Conservation (phyloP, 2,888 invertebrate species). For the Pherbina coryleti region DNA sequence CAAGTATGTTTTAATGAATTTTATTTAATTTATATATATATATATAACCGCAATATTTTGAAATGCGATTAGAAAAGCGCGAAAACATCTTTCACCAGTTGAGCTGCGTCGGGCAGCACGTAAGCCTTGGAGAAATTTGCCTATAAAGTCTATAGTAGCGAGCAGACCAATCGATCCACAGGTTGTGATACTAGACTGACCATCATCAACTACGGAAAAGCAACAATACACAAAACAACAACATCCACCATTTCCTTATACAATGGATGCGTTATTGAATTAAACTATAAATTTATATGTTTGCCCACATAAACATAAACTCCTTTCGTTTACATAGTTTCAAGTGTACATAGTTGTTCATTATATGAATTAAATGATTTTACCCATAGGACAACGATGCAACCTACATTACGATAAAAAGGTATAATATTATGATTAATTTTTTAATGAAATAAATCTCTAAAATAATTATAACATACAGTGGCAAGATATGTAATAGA, state of each 20-base stretch:
- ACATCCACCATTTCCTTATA: conserved; percentile 74
- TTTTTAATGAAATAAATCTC: background rate
- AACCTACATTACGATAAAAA: conserved; percentile 38
- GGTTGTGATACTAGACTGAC: conserved; percentile 83
- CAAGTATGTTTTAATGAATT: conserved; percentile 77
- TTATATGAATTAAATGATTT: conserved; percentile 37
- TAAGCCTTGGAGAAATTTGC: conserved; percentile 83
- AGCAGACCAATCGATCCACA: conserved; percentile 73
- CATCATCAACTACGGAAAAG: conserved; percentile 64
- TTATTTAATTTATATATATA: conserved; percentile 48
- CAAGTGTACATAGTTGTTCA: conserved; percentile 45
- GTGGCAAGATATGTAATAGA: background rate
- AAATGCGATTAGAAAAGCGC: conserved; percentile 76
- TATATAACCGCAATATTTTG: background rate
- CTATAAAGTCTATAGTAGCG: conserved; percentile 62
- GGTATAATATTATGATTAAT: background rate
- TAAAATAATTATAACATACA: background rate
- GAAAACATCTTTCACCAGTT: conserved; percentile 82
- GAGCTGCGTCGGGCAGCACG: conserved; percentile 88
- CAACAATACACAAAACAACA: conserved; percentile 50
- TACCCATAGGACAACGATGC: conserved; percentile 45
- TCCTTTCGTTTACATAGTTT: conserved; percentile 9
- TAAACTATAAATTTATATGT: conserved; percentile 48
- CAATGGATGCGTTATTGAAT: conserved; percentile 77
- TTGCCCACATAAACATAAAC: background rate